Evolutionary conservation across 2,888 invertebrate genomes (phyloP).

Genomic region (Diarsia mendica): DNA sequence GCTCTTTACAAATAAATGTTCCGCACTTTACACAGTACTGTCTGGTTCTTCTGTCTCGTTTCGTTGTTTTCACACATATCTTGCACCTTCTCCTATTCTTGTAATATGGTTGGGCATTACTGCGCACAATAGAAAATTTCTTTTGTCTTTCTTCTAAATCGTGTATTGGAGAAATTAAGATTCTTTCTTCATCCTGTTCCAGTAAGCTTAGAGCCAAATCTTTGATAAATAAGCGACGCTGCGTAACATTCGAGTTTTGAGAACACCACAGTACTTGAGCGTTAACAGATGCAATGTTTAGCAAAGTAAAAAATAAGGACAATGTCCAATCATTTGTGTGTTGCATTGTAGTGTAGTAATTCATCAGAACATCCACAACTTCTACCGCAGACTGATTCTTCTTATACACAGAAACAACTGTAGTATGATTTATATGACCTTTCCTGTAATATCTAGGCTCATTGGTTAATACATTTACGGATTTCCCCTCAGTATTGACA

Average conservation of each 20-base stretch:
- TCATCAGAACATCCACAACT: slow-evolving; percentile 84
- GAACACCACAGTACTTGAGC: slow-evolving; percentile 86
- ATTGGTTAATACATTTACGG: slow-evolving; percentile 81
- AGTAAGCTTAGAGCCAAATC: slow-evolving; percentile 81
- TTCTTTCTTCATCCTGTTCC: slow-evolving; percentile 65
- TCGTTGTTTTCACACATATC: slow-evolving; percentile 77
- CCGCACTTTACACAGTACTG: slow-evolving; percentile 81
- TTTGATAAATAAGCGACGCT: slow-evolving; percentile 81
- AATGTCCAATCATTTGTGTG: slow-evolving; percentile 86
- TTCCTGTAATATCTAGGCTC: slow-evolving; percentile 81
- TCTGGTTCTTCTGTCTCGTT: slow-evolving; percentile 82
- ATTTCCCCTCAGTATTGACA: slow-evolving; percentile 77
- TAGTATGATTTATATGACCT: slow-evolving; percentile 73
- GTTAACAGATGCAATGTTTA: slow-evolving; percentile 85
- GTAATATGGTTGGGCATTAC: slow-evolving; percentile 57
- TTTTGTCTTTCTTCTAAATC: slow-evolving; percentile 58
- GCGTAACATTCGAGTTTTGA: slow-evolving; percentile 70
- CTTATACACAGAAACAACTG: slow-evolving; percentile 81
- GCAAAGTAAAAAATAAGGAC: slow-evolving; percentile 83
- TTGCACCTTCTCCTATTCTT: slow-evolving; percentile 78
- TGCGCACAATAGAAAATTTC: slow-evolving; percentile 47
- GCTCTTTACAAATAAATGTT: slow-evolving; percentile 83
- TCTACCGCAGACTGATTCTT: slow-evolving; percentile 82
- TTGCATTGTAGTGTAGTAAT: slow-evolving; percentile 86
- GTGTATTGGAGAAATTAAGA: slow-evolving; percentile 60